Base-by-base conservation (phyloP, 92 coral and sea anemone genomes). In the Epizoanthus fatuus region DNA sequence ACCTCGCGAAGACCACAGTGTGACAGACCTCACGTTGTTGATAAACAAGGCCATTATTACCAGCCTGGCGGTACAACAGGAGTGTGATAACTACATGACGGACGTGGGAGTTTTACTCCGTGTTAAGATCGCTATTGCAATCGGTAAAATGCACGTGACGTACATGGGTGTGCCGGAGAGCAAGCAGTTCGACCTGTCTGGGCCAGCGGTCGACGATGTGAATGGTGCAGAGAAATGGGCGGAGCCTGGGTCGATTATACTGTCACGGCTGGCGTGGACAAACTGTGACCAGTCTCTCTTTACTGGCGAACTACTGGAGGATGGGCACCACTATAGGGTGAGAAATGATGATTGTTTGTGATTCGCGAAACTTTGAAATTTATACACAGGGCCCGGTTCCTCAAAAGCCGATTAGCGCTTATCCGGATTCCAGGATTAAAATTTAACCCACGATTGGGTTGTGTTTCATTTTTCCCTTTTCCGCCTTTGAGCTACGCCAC, bases 181-280 rank as follows among this genome's bases (percentile, higher is more conserved):
- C 84, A 97, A 97, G 87, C 99, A 97, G 85, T 97, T 97, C 73
- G 99, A 95, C 90, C 84, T 97, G 20, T 87, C 99, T 5, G 99
- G 99, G 45, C 91, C 93, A 63, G 99, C 98, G 29, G 98, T 97
- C 38, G 98, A 95, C 53, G 99, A 97, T 39, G 99, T 94, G 42
- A 97, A 97, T 60, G 94, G 89, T 3, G 99, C 99, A 11, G 99
- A 97, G 92, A 95, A 95, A 79, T 97, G 98, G 99, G 98, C 99
- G 12, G 92, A 91, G 75, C 99, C 99, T 69, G 99, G 99, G n/a
- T 75, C 99, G 14, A 93, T 97, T 35, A 94, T 97, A 19, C 76
- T 97, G 86, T 92, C 98, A 25, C 95, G 95, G 29, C 72, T 90
- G 42, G 98, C 98, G 7, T 97, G 92, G 96, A 88, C 77, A 29